phyloP scores from a whole-genome alignment of 1,140 invertebrate species.

The Cotesia glomerata region DNA sequence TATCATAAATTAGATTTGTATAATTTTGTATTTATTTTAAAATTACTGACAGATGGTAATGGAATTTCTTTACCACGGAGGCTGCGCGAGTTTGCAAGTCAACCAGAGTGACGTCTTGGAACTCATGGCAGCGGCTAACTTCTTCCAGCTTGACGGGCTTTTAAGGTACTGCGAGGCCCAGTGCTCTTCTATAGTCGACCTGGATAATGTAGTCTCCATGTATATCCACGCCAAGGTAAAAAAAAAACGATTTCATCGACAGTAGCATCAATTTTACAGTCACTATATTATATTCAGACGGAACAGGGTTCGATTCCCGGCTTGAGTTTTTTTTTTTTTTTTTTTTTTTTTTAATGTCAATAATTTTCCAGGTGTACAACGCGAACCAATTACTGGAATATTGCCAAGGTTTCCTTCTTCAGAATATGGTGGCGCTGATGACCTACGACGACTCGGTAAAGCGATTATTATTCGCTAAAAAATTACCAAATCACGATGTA shows the following conservation, averaged over 20 bases:
- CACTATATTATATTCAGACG: too few relatives aligned
- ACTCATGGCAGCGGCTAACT: slow-evolving; percentile 89
- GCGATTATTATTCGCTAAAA: slow-evolving; percentile 85
- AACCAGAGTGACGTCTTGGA: slow-evolving; percentile 83
- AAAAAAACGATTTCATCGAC: neutral
- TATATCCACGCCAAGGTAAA: slow-evolving; percentile 87
- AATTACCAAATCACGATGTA: slow-evolving; percentile 88
- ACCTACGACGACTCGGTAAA: slow-evolving; percentile 92
- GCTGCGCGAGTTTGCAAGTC: slow-evolving; percentile 77
- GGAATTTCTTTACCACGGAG: slow-evolving; percentile 91
- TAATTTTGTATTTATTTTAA: too few relatives aligned
- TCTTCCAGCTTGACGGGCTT: slow-evolving; percentile 87
- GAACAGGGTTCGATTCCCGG: too few relatives aligned
- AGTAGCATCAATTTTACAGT: neutral
- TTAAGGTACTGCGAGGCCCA: slow-evolving; percentile 84
- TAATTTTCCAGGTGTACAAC: slow-evolving; percentile 77
- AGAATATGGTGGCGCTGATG: slow-evolving; percentile 91
- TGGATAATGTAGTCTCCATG: slow-evolving; percentile 90
- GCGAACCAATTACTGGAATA: slow-evolving; percentile 85
- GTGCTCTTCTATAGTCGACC: slow-evolving; percentile 81
- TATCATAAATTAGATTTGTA: too few relatives aligned
- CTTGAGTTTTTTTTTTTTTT: too few relatives aligned
- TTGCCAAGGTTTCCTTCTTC: slow-evolving; percentile 88
- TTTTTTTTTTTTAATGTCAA: too few relatives aligned
- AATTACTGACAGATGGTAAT: slow-evolving; percentile 78